These are phyloP conservation scores for Serilophus lunatus DNA, from an alignment of 2,113 vertebrate species.

Conservation along the genomic window DNA sequence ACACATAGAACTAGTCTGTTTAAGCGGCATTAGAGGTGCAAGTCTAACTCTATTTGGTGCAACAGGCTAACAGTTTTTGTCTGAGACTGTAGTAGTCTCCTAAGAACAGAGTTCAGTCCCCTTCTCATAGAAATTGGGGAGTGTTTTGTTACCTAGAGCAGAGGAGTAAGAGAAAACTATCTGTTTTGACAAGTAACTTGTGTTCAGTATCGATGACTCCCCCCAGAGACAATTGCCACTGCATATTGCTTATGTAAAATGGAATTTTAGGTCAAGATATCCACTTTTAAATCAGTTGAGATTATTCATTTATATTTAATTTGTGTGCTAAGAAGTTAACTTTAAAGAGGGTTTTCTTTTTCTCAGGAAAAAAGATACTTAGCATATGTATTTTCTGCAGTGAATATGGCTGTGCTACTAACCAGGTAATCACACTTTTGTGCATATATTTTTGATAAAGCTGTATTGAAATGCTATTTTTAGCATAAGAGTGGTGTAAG, in stretches of 20 bases:
- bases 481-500: neutral
- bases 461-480: neutral
- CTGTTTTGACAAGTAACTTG: neutral
- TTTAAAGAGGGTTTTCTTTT: neutral
- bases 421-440: neutral
- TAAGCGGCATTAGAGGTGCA: neutral
- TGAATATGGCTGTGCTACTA: neutral
- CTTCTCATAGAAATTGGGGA: neutral
- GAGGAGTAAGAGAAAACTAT: neutral
- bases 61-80: neutral
- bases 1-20: neutral
- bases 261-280: neutral
- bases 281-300: neutral
- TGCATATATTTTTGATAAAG: neutral
- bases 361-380: neutral
- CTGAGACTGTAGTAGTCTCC: neutral
- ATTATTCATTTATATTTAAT: neutral
- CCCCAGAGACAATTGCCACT: rapidly evolving
- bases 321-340: neutral
- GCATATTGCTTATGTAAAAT: neutral
- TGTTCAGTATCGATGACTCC: neutral
- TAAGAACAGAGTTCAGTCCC: neutral
- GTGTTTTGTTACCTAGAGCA: rapidly evolving
- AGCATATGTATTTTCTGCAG: neutral
- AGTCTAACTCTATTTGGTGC: neutral